Percentiles rank a stretch among this genome's conserved stretches.
These are phyloP conservation scores for Nothobranchius furzeri DNA, from an alignment of 2,113 vertebrate genomes.

Conservation along the genomic window DNA sequence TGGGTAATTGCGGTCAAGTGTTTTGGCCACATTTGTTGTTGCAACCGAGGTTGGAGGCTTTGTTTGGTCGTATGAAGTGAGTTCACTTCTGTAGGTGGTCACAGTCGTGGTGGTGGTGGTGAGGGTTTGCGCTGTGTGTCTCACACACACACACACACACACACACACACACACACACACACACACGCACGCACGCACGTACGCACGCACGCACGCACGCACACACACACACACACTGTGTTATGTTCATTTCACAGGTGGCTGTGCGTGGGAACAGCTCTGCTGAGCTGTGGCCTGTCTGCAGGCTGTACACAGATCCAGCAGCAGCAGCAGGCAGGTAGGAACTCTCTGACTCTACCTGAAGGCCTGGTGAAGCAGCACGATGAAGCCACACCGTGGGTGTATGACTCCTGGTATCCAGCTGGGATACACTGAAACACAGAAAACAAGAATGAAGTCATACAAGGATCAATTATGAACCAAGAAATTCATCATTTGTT, in stretches of 20 bases:
- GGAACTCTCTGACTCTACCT: slow-evolving; percentile 44
- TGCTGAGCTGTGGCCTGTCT: slow-evolving; percentile 50
- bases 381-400: slow-evolving; percentile 35
- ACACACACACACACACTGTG: slow-evolving; percentile 7
- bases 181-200: slow-evolving; percentile 9
- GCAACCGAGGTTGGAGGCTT: slow-evolving; percentile 57
- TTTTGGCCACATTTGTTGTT: slow-evolving; percentile 60
- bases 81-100: slow-evolving; percentile 60
- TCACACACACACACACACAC: not conserved
- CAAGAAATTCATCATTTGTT: slow-evolving; percentile 4
- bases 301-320: slow-evolving; percentile 42
- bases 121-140: not conserved
- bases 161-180: slow-evolving; percentile 16
- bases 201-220: slow-evolving; percentile 17
- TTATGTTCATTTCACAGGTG: slow-evolving; percentile 56
- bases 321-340: slow-evolving; percentile 39
- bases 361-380: slow-evolving; percentile 36
- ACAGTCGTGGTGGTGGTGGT: slow-evolving; percentile 10
- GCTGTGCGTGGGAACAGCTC: slow-evolving; percentile 59
- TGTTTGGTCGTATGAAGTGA: slow-evolving; percentile 52
- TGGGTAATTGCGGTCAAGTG: slow-evolving; percentile 62
- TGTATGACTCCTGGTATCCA: slow-evolving; percentile 22
- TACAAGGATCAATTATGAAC: slow-evolving; percentile 3
- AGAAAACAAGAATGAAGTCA: slow-evolving; percentile 6
- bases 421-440: slow-evolving; percentile 20